Percentiles rank a stretch among this genome's conserved stretches.
phyloP scores from a whole-genome alignment of 2,888 invertebrate genomes.

The Labia minor region DNA sequence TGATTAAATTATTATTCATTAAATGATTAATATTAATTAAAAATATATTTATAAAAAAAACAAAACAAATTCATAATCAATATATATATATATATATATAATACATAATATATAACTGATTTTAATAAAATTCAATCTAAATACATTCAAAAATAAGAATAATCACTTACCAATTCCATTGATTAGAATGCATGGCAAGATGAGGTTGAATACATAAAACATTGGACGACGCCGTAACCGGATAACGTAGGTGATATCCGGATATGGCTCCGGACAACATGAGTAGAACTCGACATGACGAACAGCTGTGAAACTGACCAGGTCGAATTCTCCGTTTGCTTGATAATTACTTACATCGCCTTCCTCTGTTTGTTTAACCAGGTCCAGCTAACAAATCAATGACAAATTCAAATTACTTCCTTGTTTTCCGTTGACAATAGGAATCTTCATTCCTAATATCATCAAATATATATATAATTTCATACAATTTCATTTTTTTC shows the following conservation, averaged over 20 bases:
- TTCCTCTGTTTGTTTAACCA: slow-evolving; percentile 63
- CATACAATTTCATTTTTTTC: too few relatives aligned
- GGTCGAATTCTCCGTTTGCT: slow-evolving; percentile 81
- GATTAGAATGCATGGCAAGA: slow-evolving; percentile 72
- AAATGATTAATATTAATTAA: too few relatives aligned
- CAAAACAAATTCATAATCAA: too few relatives aligned
- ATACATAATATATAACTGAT: too few relatives aligned
- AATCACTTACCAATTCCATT: slow-evolving; percentile 62
- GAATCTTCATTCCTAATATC: too few relatives aligned
- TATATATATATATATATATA: too few relatives aligned
- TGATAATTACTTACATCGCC: slow-evolving; percentile 83
- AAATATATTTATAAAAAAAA: too few relatives aligned
- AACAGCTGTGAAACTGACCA: slow-evolving; percentile 63
- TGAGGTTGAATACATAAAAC: slow-evolving; percentile 78
- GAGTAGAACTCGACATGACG: slow-evolving; percentile 65
- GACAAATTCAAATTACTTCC: not conserved
- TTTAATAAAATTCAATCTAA: too few relatives aligned
- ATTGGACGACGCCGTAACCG: slow-evolving; percentile 63
- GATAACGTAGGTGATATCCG: slow-evolving; percentile 73
- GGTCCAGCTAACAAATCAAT: slow-evolving; percentile 48
- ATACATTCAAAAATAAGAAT: too few relatives aligned
- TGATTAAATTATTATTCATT: too few relatives aligned
- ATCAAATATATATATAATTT: too few relatives aligned
- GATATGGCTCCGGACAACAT: slow-evolving; percentile 72
- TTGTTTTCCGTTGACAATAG: too few relatives aligned